Conservation (phyloP, 2,797 vertebrate genomes). For the Cheirogaleus major region DNA sequence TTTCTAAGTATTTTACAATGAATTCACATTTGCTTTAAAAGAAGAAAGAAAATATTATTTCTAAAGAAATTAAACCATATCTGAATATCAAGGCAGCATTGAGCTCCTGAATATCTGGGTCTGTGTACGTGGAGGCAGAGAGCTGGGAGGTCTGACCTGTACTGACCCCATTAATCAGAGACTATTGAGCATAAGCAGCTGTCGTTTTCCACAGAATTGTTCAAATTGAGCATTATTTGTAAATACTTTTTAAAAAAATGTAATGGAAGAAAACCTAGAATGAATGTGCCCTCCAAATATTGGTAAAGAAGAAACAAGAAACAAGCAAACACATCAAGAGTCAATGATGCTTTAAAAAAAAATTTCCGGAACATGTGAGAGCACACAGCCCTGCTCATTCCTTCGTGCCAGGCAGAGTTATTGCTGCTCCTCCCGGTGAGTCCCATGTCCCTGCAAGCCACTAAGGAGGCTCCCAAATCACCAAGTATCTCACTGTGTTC, state of each 20-base stretch:
- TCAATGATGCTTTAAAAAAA: not conserved
- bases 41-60: not conserved
- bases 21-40: constrained; percentile 46
- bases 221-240: not conserved
- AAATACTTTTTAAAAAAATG: not conserved
- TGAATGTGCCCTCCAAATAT: not conserved
- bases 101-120: not conserved
- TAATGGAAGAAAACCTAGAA: not conserved
- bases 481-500: not conserved
- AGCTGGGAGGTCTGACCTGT: not conserved
- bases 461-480: not conserved
- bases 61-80: not conserved
- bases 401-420: not conserved
- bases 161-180: not conserved
- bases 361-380: not conserved
- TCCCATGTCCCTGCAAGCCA: not conserved
- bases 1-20: constrained; percentile 19
- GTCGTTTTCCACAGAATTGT: not conserved
- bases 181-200: not conserved
- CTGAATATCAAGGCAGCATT: not conserved
- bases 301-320: not conserved
- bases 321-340: not conserved
- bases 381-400: not conserved
- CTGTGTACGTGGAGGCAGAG: not conserved
- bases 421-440: fast-evolving